phyloP scores from a whole-genome alignment of 2,797 vertebrate species.

The Hozukius guyotensis region DNA sequence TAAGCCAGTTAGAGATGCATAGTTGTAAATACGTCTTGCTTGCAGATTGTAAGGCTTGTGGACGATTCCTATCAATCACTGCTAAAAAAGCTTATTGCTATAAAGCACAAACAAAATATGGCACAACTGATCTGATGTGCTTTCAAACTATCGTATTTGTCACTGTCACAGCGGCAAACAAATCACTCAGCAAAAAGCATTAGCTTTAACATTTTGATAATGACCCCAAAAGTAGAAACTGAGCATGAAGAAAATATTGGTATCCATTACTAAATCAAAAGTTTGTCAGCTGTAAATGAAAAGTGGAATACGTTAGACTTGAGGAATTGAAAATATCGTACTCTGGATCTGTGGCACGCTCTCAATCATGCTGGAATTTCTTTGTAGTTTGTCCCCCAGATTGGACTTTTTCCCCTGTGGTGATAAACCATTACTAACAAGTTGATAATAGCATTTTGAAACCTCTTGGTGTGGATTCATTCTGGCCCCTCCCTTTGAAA shows the following conservation, averaged over 20 bases:
- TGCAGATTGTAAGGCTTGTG: not conserved
- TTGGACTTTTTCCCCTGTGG: not conserved
- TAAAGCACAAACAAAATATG: constrained; percentile 4
- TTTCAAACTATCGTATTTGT: not conserved
- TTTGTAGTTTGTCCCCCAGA: not conserved
- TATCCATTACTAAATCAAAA: not conserved
- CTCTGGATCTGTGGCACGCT: not conserved
- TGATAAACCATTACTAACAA: not conserved
- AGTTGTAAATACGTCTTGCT: not conserved
- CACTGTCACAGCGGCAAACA: not conserved
- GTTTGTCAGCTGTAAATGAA: not conserved
- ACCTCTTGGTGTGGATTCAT: not conserved
- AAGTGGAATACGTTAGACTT: not conserved
- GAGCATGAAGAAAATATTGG: not conserved
- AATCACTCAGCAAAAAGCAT: not conserved
- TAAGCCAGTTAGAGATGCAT: constrained; percentile 13
- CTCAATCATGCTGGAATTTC: not conserved
- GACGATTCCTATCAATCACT: constrained; percentile 15
- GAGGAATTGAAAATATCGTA: not conserved
- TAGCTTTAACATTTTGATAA: not conserved
- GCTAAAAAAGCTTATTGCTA: not conserved
- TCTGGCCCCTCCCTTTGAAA: not conserved
- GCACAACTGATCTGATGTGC: not conserved
- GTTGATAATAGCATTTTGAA: not conserved
- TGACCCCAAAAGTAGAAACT: not conserved